Evolutionary conservation across 2,888 invertebrate species (phyloP).

Genomic region (Eupithecia tripunctaria): DNA sequence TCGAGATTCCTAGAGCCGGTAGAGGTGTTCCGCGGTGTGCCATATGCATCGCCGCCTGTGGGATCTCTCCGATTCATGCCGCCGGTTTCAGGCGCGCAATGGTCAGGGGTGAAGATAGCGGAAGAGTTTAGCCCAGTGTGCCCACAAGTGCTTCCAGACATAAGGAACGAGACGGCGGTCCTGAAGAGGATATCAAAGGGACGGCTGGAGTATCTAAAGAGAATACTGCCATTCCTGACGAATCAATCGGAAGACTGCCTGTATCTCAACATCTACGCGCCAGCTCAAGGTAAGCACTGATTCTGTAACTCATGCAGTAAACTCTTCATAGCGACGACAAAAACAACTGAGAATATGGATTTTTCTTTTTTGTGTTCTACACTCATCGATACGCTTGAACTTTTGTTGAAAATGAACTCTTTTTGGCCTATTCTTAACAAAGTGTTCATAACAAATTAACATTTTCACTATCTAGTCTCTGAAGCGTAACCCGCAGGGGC

Average conservation of each 20-base stretch:
- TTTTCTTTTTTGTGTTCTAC: neutral
- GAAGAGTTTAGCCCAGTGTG: constrained; percentile 96
- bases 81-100: constrained; percentile 95
- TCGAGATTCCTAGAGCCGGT: constrained; percentile 93
- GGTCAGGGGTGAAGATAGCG: constrained; percentile 95
- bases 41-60: constrained; percentile 96
- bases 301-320: constrained; percentile 21
- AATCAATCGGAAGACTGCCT: constrained; percentile 99
- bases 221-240: constrained; percentile 93
- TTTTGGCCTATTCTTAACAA: neutral
- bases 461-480: neutral
- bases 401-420: neutral
- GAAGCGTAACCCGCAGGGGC: neutral
- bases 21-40: constrained; percentile 96
- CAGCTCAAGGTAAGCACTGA: constrained; percentile 91
- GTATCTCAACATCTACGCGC: constrained; percentile 98
- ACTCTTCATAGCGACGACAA: neutral
- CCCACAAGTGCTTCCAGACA: constrained; percentile 95
- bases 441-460: neutral
- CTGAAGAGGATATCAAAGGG: constrained; percentile 94
- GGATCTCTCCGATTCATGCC: constrained; percentile 97
- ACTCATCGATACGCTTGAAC: neutral
- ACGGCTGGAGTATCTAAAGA: constrained; percentile 93
- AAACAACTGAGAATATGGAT: neutral
- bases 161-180: constrained; percentile 92